Percentiles rank a stretch among this genome's conserved stretches.
Conservation (phyloP, 2,888 invertebrate genomes). For the Sipha maydis region DNA sequence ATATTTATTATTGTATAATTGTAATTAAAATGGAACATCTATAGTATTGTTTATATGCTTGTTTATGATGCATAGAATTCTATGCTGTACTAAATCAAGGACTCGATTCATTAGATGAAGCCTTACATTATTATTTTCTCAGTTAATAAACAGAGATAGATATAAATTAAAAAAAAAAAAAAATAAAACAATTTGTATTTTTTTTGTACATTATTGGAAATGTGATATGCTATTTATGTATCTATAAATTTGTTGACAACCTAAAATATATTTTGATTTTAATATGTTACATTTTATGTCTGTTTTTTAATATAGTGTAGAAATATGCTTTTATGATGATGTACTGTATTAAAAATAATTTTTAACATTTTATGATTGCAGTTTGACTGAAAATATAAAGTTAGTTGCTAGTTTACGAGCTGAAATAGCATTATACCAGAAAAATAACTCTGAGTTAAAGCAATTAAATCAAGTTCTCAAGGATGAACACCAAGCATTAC, state of each 20-base stretch:
- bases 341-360: neutral
- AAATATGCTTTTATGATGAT: neutral
- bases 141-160: neutral
- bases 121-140: neutral
- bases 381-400: slow-evolving; percentile 75
- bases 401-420: slow-evolving; percentile 73
- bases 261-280: neutral
- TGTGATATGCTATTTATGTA: neutral
- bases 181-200: neutral
- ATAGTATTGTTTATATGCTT: neutral
- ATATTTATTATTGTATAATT: neutral
- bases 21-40: neutral
- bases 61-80: neutral
- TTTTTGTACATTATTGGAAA: neutral
- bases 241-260: neutral
- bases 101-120: neutral
- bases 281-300: neutral
- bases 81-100: neutral
- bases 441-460: slow-evolving; percentile 80
- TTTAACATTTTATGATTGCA: slow-evolving; percentile 67
- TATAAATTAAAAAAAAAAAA: neutral
- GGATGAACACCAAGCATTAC: slow-evolving; percentile 95
- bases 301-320: neutral
- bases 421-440: slow-evolving; percentile 79
- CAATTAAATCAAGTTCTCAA: slow-evolving; percentile 86